Evolutionary conservation across 2,888 invertebrate genomes (phyloP).

Genomic region (Rhogogaster chlorosoma): DNA sequence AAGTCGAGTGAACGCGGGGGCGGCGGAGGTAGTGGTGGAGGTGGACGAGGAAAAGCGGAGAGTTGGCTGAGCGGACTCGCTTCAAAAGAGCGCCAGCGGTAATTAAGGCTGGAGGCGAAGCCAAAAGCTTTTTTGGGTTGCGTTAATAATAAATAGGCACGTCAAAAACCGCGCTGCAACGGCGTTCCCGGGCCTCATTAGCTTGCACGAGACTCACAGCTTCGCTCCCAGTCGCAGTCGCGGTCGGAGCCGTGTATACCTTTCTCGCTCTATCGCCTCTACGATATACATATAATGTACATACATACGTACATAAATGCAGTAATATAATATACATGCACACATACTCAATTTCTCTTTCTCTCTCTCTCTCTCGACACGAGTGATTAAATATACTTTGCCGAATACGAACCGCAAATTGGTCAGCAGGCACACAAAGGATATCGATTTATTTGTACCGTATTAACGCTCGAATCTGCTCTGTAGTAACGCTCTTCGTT

Average conservation of each 20-base stretch:
- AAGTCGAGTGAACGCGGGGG: background rate
- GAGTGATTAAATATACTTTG: constrained; percentile 69
- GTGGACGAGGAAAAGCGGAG: constrained; percentile 55
- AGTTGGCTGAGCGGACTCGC: constrained; percentile 50
- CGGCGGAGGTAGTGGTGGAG: constrained; percentile 19
- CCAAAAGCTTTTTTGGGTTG: constrained; percentile 65
- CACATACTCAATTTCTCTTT: background rate
- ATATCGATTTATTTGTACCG: constrained; percentile 35
- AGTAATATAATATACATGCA: background rate
- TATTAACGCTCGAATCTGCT: constrained; percentile 42
- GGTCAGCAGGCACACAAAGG: constrained; percentile 52
- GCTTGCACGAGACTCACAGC: constrained; percentile 57
- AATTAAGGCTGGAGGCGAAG: constrained; percentile 71
- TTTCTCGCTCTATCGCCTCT: background rate
- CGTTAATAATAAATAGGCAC: constrained; percentile 71
- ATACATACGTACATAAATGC: background rate
- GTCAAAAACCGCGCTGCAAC: constrained; percentile 57
- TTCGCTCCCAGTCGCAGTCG: constrained; percentile 56
- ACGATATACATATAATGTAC: background rate
- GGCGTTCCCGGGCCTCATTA: constrained; percentile 65
- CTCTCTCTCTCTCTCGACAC: constrained; percentile 58
- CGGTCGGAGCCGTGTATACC: background rate
- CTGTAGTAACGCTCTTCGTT: constrained; percentile 38
- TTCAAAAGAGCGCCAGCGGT: constrained; percentile 67
- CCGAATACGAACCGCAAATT: constrained; percentile 64